Conservation (phyloP, 2,113 vertebrate genomes). For the Passer montanus region DNA sequence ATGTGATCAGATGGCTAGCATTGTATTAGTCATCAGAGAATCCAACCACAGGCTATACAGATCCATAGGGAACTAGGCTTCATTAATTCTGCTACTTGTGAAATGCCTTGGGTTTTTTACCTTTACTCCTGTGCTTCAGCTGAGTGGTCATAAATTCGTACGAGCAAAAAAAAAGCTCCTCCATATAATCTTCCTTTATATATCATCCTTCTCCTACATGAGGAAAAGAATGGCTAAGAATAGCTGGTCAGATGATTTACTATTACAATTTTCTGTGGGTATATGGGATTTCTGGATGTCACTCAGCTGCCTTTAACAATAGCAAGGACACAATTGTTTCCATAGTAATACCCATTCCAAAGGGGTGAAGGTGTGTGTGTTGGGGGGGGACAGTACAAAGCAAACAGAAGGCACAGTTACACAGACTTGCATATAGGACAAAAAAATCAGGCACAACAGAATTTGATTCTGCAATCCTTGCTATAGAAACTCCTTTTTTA, state of each 20-base stretch:
- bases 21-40: slow-evolving; percentile 51
- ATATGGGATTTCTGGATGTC: slow-evolving; percentile 63
- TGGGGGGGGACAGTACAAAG: slow-evolving; percentile 22
- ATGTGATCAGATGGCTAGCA: background rate
- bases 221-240: slow-evolving; percentile 54
- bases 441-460: slow-evolving; percentile 31
- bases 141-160: slow-evolving; percentile 30
- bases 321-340: slow-evolving; percentile 66
- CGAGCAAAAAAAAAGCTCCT: background rate
- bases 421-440: slow-evolving; percentile 20
- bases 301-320: slow-evolving; percentile 61
- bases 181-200: slow-evolving; percentile 49
- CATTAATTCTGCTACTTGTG: slow-evolving; percentile 46
- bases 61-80: slow-evolving; percentile 46
- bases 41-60: slow-evolving; percentile 20
- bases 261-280: slow-evolving; percentile 63
- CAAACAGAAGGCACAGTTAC: slow-evolving; percentile 23
- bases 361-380: slow-evolving; percentile 57
- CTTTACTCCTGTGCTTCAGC: slow-evolving; percentile 28
- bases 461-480: background rate
- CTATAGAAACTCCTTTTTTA: slow-evolving; percentile 3
- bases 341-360: slow-evolving; percentile 61
- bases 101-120: slow-evolving; percentile 39
- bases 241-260: slow-evolving; percentile 67
- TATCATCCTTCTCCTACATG: slow-evolving; percentile 37